Base-by-base conservation (phyloP, 2,797 vertebrate species). In the Pristis pectinata region DNA sequence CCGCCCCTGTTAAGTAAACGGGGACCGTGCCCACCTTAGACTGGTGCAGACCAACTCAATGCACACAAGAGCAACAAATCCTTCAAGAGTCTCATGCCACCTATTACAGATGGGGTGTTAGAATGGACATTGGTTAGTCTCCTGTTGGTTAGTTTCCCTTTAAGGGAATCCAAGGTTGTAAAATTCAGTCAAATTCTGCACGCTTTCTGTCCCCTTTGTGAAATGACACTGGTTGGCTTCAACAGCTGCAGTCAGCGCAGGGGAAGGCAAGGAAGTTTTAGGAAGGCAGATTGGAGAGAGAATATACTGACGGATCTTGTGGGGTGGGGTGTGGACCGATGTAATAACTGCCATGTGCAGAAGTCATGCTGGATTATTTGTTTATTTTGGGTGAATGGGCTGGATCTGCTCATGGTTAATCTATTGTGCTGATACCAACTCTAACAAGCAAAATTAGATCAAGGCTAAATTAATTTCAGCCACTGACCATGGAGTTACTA, bases 331-430 rank as follows among this genome's bases (percentile, higher is more conserved):
- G 79, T 6, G 3, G 0, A 76, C 27, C n/a, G n/a, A 22, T 53
- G 8, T 37, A 87, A 59, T 1, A 15, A 34, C 59, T 87, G 30
- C 30, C 98, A 98, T 97, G 95, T 96, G 37, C 97, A 98, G 97
- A 97, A 97, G 97, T 98, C 98, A 98, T 97, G 97, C 97, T 74
- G 97, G 98, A 98, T 98, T 98, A 98, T 97, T 97, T 98, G 97
- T 97, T 97, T 97, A 96, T 98, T 98, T 98, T 98, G 98, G 97
- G 97, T 98, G 97, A 98, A 97, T 96, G 97, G 97, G 96, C 97
- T 96, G 98, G 98, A 98, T 98, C 98, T 98, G 98, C 97, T 97
- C 97, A 97, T 97, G 97, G 97, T 97, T 97, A 96, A 97, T 97
- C 98, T 97, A 97, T 98, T 98, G 98, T 98, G 97, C 97, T 97